Evolutionary conservation across 2,113 vertebrate species (phyloP).

Genomic region (Tachysurus fulvidraco): DNA sequence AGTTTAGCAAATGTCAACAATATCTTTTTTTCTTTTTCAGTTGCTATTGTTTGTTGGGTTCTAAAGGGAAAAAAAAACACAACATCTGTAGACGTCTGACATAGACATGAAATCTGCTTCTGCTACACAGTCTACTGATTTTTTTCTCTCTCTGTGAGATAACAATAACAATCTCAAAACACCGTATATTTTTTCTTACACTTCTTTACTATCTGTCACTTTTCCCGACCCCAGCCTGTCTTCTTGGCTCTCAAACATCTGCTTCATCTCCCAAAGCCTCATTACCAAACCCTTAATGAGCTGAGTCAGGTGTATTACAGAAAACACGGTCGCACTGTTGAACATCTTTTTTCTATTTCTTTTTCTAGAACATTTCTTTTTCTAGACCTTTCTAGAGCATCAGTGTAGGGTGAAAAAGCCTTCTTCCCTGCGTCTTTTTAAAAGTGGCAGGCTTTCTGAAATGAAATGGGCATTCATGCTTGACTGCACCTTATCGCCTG

Average conservation of each 20-base stretch:
- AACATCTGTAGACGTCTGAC: neutral
- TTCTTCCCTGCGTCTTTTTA: neutral
- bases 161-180: neutral
- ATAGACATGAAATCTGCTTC: neutral
- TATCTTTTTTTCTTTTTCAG: neutral
- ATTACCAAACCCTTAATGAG: constrained; percentile 36
- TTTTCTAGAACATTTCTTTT: neutral
- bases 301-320: constrained; percentile 16
- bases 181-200: neutral
- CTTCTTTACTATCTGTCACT: neutral
- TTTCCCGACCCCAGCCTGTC: neutral
- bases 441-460: constrained; percentile 6
- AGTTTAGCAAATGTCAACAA: neutral
- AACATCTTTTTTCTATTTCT: no score
- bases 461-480: constrained; percentile 24
- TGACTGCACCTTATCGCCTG: constrained; percentile 24
- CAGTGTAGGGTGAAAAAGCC: neutral
- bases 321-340: neutral
- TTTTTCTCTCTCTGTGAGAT: neutral
- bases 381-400: neutral
- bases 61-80: neutral
- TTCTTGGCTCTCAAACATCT: constrained; percentile 8
- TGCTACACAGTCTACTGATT: neutral
- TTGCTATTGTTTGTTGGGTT: neutral
- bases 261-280: constrained; percentile 9